Conservation (phyloP, 2,888 invertebrate genomes). For the Apamea anceps region DNA sequence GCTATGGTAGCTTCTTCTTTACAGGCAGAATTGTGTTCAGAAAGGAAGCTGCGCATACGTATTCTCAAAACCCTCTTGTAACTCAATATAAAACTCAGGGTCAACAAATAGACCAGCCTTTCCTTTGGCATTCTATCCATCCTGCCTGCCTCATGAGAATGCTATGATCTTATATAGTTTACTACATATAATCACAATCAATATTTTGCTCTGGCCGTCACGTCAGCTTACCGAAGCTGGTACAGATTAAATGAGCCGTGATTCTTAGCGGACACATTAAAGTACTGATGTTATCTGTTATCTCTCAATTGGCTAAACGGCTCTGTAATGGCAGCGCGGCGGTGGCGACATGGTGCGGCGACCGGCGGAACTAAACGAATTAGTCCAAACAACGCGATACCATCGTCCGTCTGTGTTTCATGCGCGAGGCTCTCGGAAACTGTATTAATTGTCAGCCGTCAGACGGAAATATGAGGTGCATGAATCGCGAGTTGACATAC, state of each 20-base stretch:
- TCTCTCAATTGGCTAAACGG: slow-evolving; percentile 59
- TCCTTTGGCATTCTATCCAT: background rate
- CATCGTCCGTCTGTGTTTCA: slow-evolving; percentile 56
- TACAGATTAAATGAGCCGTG: slow-evolving; percentile 47
- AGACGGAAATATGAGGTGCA: slow-evolving; percentile 64
- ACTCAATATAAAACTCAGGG: too few species aligned
- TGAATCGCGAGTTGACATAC: slow-evolving; percentile 1
- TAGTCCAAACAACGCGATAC: slow-evolving; percentile 61
- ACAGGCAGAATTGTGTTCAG: background rate
- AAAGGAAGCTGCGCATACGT: background rate
- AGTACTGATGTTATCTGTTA: slow-evolving; percentile 61
- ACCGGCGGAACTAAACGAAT: slow-evolving; percentile 53
- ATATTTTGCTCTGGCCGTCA: slow-evolving; percentile 30
- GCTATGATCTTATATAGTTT: slow-evolving; percentile 17
- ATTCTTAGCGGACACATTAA: slow-evolving; percentile 55
- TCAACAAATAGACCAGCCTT: background rate
- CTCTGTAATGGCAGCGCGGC: slow-evolving; percentile 31
- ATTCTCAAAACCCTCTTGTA: background rate
- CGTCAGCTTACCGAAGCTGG: slow-evolving; percentile 36
- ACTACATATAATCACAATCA: slow-evolving; percentile 11
- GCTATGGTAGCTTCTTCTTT: background rate
- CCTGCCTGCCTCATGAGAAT: slow-evolving; percentile 29
- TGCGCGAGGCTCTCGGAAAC: slow-evolving; percentile 65
- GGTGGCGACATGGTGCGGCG: slow-evolving; percentile 27
- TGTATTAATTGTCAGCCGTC: slow-evolving; percentile 60